These are phyloP conservation scores for Drosophila tristis DNA, from an alignment of 1,140 invertebrate genomes.

Conservation along the genomic window DNA sequence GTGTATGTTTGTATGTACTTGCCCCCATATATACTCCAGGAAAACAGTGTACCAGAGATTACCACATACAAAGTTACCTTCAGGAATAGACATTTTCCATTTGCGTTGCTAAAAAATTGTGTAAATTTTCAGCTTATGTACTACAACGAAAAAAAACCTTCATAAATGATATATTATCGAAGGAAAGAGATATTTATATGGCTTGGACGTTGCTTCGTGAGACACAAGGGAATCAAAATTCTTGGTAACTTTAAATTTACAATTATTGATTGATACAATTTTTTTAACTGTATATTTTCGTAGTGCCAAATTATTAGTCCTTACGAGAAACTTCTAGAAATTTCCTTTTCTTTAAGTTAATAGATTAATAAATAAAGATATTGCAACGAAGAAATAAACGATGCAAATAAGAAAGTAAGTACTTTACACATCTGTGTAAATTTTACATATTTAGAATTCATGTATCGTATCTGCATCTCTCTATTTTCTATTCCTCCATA, in stretches of 20 bases:
- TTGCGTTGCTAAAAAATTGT: conserved; percentile 35
- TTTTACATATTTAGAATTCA: background rate
- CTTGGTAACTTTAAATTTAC: too few relatives aligned
- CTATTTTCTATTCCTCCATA: too few relatives aligned
- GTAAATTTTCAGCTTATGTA: background rate
- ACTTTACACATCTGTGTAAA: background rate
- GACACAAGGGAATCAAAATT: too few relatives aligned
- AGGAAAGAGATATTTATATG: background rate
- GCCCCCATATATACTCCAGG: too few relatives aligned
- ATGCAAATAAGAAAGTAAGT: background rate
- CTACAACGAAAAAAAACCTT: background rate
- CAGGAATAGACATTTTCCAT: conserved; percentile 42
- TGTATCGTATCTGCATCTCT: too few relatives aligned
- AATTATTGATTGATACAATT: too few relatives aligned
- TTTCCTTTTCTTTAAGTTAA: background rate
- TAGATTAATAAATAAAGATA: background rate
- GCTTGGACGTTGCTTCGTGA: too few relatives aligned
- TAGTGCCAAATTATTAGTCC: too few relatives aligned
- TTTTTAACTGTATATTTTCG: too few relatives aligned
- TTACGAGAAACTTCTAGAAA: background rate
- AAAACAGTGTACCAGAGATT: too few relatives aligned
- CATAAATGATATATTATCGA: conserved; percentile 12
- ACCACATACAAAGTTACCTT: conserved; percentile 14
- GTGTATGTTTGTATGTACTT: conserved; percentile 12
- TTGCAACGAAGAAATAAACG: too few relatives aligned